A percentile compares a stretch with the other conserved stretches of the same genome.
Evolutionary conservation across 1,140 invertebrate genomes (phyloP).

Genomic region (Portunus trituberculatus): DNA sequence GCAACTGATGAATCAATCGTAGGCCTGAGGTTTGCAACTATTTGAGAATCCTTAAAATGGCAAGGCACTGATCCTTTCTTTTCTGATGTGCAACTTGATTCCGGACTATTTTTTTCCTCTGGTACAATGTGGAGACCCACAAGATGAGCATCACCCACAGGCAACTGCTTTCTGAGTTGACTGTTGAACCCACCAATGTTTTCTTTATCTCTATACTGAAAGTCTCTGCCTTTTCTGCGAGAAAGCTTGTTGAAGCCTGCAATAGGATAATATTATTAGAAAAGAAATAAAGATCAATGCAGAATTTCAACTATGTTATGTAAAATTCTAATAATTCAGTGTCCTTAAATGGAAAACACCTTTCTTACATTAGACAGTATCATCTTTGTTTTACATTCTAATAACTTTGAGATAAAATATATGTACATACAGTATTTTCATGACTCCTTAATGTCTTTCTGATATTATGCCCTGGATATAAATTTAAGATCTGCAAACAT

Average conservation of each 20-base stretch:
- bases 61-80: neutral
- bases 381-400: too few species aligned
- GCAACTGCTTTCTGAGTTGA: neutral
- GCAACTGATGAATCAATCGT: neutral
- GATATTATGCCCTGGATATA: neutral
- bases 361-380: too few species aligned
- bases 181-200: neutral
- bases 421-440: neutral
- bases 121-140: neutral
- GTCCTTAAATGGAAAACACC: too few species aligned
- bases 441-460: neutral
- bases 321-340: neutral
- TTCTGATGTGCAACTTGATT: neutral
- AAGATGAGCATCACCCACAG: neutral
- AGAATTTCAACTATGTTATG: neutral
- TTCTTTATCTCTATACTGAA: neutral
- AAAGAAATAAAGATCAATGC: neutral
- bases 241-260: constrained; percentile 61
- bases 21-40: neutral
- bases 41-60: neutral
- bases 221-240: neutral
- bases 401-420: too few species aligned
- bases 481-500: too few species aligned
- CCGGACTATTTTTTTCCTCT: neutral
- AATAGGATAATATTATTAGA: neutral